These are phyloP conservation scores for Scaptomyza pallida DNA, from an alignment of 1,140 invertebrate species.

Conservation along the genomic window DNA sequence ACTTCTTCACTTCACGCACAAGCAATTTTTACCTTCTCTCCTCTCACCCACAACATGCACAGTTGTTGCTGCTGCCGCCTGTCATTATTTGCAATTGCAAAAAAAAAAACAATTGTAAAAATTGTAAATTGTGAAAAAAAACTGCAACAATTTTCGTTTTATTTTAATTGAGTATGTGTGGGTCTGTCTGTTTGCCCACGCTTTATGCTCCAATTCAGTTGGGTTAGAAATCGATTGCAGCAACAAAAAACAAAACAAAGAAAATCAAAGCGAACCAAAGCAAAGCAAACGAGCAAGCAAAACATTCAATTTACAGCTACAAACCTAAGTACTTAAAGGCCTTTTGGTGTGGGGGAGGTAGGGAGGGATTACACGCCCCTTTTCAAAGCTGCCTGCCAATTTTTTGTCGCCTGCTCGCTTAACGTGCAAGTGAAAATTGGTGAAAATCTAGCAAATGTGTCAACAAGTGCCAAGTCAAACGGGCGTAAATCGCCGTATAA, in stretches of 20 bases:
- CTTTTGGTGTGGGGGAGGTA: no score
- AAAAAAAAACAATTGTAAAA: no score
- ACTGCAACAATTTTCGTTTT: constrained; percentile 55
- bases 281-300: constrained; percentile 37
- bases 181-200: constrained; percentile 66
- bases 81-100: constrained; percentile 9
- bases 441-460: constrained; percentile 76
- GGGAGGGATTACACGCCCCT: constrained; percentile 1
- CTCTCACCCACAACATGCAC: constrained; percentile 6
- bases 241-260: constrained; percentile 44
- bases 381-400: neutral
- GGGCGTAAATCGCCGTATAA: constrained; percentile 30
- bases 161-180: constrained; percentile 73
- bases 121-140: constrained; percentile 56
- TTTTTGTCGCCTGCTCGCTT: constrained; percentile 44
- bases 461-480: constrained; percentile 65
- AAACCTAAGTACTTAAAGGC: constrained; percentile 37
- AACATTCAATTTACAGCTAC: constrained; percentile 46
- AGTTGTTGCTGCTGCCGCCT: neutral
- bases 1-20: constrained; percentile 54
- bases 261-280: constrained; percentile 40
- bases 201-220: constrained; percentile 80
- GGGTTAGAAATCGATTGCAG: constrained; percentile 77
- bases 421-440: constrained; percentile 72
- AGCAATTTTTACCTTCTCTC: constrained; percentile 1